Percentiles rank a stretch among this genome's conserved stretches.
These are phyloP conservation scores for Petrocephalus sullivani DNA, from an alignment of 2,797 vertebrate species.

Conservation along the genomic window DNA sequence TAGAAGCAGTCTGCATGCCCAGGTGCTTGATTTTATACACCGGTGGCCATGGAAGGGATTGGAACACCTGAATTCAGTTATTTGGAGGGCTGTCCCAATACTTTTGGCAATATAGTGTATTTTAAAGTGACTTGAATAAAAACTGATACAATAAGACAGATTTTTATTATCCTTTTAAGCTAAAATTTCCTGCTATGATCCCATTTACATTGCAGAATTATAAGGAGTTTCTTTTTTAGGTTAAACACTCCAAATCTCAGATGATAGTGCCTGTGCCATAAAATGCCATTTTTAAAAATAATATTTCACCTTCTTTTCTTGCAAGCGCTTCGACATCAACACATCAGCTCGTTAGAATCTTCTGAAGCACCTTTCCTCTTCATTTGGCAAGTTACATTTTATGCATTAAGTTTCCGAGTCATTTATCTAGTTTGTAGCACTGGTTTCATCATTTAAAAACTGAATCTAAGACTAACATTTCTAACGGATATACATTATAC, in stretches of 20 bases:
- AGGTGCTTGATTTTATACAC: too few species aligned
- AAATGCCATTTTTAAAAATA: constrained; percentile 1
- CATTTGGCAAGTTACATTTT: background rate
- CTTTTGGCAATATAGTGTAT: background rate
- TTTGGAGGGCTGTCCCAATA: too few species aligned
- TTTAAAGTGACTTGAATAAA: background rate
- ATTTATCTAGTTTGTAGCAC: background rate
- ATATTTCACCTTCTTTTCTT: background rate
- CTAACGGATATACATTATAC: too few species aligned
- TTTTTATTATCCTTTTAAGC: background rate
- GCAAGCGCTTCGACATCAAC: background rate
- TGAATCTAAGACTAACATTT: background rate
- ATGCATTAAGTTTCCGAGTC: background rate
- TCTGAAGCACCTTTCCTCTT: background rate
- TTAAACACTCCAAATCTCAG: background rate
- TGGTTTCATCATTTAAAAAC: background rate
- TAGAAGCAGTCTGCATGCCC: too few species aligned
- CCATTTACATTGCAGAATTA: background rate
- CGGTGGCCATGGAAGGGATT: too few species aligned
- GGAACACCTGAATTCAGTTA: too few species aligned
- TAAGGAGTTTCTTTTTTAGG: background rate
- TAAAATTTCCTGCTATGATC: background rate
- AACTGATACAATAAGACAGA: background rate
- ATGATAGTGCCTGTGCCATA: background rate
- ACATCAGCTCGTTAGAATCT: background rate